These are phyloP conservation scores for Maconellicoccus hirsutus DNA, from an alignment of 1,140 invertebrate genomes.

Conservation along the genomic window DNA sequence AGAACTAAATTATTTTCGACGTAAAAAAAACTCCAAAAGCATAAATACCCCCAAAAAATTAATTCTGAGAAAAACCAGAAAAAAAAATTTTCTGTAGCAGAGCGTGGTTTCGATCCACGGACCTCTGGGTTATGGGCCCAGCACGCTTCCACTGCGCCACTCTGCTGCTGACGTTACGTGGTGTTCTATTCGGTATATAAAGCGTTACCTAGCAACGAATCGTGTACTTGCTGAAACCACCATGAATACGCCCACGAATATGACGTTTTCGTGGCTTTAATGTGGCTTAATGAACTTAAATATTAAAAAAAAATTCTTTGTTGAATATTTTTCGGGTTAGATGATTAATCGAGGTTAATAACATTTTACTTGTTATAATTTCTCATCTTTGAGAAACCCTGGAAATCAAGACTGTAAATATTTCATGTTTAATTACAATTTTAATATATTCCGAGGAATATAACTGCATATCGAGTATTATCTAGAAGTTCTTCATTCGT, in stretches of 20 bases:
- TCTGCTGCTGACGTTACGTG: slow-evolving; percentile 47
- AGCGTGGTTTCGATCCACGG: slow-evolving; percentile 89
- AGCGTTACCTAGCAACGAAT: background rate
- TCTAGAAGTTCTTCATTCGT: too few relatives aligned
- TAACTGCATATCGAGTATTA: too few relatives aligned
- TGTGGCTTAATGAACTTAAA: background rate
- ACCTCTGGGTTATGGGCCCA: slow-evolving; percentile 98
- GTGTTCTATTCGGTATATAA: background rate
- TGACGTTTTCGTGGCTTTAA: background rate
- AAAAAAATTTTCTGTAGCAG: slow-evolving; percentile 47
- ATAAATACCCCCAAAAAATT: too few relatives aligned
- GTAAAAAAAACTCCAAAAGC: too few relatives aligned
- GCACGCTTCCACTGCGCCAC: slow-evolving; percentile 96
- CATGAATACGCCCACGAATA: background rate
- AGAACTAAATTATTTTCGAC: too few relatives aligned
- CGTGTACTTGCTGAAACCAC: background rate
- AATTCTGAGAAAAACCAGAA: too few relatives aligned
- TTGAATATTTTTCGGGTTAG: background rate
- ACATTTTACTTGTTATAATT: too few relatives aligned
- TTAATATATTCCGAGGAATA: too few relatives aligned
- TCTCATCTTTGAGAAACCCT: too few relatives aligned
- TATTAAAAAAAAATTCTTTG: background rate
- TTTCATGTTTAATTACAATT: too few relatives aligned
- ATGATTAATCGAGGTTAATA: too few relatives aligned
- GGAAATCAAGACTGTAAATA: too few relatives aligned